Conservation (phyloP, 2,888 invertebrate genomes). For the Archips crataeganus region DNA sequence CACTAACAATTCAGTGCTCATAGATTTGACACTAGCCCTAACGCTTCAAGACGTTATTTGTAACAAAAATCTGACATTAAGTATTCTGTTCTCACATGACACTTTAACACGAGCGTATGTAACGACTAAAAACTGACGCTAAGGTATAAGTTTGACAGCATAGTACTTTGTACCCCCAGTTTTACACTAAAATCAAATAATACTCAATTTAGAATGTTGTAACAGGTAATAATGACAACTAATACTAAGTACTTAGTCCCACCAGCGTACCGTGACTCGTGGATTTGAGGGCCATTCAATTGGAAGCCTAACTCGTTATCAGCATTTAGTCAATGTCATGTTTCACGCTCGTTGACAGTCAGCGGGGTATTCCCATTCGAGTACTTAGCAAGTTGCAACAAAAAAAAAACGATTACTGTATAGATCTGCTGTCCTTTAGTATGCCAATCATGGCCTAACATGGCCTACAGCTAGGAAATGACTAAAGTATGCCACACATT, state of each 20-base stretch:
- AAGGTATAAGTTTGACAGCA: too few species aligned
- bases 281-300: constrained; percentile 1
- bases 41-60: too few species aligned
- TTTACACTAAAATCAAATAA: not conserved
- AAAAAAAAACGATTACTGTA: not conserved
- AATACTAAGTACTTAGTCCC: not conserved
- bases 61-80: too few species aligned
- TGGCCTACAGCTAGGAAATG: too few species aligned
- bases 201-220: not conserved
- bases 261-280: not conserved
- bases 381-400: not conserved
- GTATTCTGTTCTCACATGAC: too few species aligned
- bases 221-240: not conserved
- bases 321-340: not conserved
- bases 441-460: too few species aligned
- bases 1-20: too few species aligned
- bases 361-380: not conserved
- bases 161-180: not conserved
- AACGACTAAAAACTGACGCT: too few species aligned
- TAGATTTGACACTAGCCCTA: too few species aligned
- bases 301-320: not conserved
- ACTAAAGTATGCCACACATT: too few species aligned
- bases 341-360: not conserved
- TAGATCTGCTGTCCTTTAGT: not conserved
- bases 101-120: too few species aligned